A percentile compares a stretch with the other conserved stretches of the same genome.
Conservation (phyloP, 1,140 invertebrate species). For the Caenorhabditis elegans region WBcel235 BX284606.5:6646501-6647000, state of each 20-base stretch:
- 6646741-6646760: too few relatives aligned
- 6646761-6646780: too few relatives aligned
- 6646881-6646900: too few relatives aligned
- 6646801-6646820: too few relatives aligned
- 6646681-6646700: not conserved
- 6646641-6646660: not conserved
- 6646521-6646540: not conserved
- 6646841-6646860: too few relatives aligned
- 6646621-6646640: not conserved
- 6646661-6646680: not conserved
- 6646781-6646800: not conserved
- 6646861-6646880: not conserved
- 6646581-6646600: not conserved
- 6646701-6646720: constrained; percentile 10
- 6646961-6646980: not conserved
- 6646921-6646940: too few relatives aligned
- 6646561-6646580: constrained; percentile 18
- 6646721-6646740: too few relatives aligned
- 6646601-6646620: not conserved
- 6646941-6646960: too few relatives aligned
- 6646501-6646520: too few relatives aligned
- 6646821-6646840: not conserved
- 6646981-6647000: not conserved
- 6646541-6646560: not conserved
- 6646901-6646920: too few relatives aligned